These are phyloP conservation scores for Drosophila guanche DNA, from an alignment of 1,140 invertebrate genomes.

Conservation along the genomic window DNA sequence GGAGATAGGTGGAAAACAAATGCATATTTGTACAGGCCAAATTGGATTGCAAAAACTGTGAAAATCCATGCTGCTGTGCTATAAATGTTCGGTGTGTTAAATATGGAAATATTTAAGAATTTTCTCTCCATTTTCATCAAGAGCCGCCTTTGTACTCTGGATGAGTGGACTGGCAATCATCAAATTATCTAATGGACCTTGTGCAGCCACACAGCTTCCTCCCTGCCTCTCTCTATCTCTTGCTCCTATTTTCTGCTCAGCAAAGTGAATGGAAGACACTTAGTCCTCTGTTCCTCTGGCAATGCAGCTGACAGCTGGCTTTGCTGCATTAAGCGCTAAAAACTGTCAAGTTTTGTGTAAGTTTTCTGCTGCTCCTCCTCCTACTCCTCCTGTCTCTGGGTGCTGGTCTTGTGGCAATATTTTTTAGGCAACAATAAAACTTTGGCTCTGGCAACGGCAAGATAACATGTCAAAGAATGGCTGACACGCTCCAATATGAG, in stretches of 20 bases:
- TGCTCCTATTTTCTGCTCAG: background rate
- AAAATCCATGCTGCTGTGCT: no score
- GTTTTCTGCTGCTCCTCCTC: background rate
- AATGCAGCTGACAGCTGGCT: slow-evolving; percentile 45
- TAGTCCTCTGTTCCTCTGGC: background rate
- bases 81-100: no score
- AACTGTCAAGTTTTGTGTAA: slow-evolving; percentile 23
- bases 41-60: no score
- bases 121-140: no score
- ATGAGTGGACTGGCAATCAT: slow-evolving; percentile 20
- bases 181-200: slow-evolving; percentile 48
- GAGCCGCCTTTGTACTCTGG: background rate
- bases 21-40: no score
- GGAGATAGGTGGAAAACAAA: no score
- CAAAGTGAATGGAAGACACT: slow-evolving; percentile 23
- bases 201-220: background rate
- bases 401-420: slow-evolving; percentile 5
- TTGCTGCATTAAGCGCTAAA: slow-evolving; percentile 44
- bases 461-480: slow-evolving; percentile 51
- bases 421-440: slow-evolving; percentile 21
- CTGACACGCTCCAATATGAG: slow-evolving; percentile 34
- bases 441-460: slow-evolving; percentile 28
- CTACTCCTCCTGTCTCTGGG: no score
- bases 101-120: no score
- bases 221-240: background rate